Conservation (phyloP, 2,888 invertebrate genomes). For the Pseudeuparius sepicola region DNA sequence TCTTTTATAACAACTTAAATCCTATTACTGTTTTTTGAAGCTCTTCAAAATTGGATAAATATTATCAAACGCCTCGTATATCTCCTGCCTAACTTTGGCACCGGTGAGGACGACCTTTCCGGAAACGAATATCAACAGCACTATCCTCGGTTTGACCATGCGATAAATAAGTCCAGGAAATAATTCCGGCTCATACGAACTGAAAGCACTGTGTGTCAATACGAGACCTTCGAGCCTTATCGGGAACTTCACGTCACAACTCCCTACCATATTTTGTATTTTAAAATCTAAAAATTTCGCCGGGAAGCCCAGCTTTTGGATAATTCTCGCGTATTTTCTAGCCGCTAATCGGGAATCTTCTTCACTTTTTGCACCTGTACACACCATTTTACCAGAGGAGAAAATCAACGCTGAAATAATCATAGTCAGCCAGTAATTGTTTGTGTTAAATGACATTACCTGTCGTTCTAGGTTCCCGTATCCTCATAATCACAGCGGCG, state of each 20-base stretch:
- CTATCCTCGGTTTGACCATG: constrained; percentile 73
- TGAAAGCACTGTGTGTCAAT: constrained; percentile 71
- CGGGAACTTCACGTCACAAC: constrained; percentile 79
- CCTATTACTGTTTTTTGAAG: constrained; percentile 42
- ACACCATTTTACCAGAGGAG: constrained; percentile 80
- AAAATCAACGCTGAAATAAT: constrained; percentile 78
- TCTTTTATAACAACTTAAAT: too few species aligned
- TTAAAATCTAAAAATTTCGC: constrained; percentile 72
- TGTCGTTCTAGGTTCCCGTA: constrained; percentile 78
- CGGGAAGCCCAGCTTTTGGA: constrained; percentile 69
- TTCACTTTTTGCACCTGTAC: constrained; percentile 78
- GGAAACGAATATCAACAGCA: constrained; percentile 73
- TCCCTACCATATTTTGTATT: constrained; percentile 80
- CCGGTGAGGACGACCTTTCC: constrained; percentile 78
- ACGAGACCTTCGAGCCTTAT: constrained; percentile 58
- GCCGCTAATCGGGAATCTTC: constrained; percentile 70
- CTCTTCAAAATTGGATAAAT: constrained; percentile 70
- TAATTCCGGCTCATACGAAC: constrained; percentile 71
- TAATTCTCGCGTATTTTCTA: constrained; percentile 71
- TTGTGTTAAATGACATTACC: too few species aligned
- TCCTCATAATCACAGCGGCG: constrained; percentile 98
- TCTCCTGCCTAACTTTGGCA: constrained; percentile 63
- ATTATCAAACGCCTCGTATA: constrained; percentile 67
- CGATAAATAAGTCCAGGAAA: constrained; percentile 78
- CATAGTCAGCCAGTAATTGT: too few species aligned